Conservation (phyloP, 1,140 invertebrate genomes). For the Drosophila nigrodunni region DNA sequence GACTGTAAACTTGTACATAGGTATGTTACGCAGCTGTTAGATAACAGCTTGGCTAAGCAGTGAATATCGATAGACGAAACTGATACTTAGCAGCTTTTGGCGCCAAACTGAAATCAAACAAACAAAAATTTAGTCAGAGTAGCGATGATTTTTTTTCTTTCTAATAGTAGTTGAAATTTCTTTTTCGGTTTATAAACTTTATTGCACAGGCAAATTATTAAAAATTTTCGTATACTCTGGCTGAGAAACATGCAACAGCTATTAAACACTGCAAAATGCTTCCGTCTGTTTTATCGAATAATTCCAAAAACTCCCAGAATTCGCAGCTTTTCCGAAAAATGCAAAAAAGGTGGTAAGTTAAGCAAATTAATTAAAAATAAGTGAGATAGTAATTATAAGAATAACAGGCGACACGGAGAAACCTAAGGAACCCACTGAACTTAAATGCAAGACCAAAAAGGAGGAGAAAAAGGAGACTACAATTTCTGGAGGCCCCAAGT, state of each 20-base stretch:
- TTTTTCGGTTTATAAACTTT: neutral
- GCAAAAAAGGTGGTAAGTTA: constrained; percentile 6
- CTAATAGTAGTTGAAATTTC: neutral
- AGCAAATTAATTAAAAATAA: neutral
- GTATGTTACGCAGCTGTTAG: neutral
- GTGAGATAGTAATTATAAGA: neutral
- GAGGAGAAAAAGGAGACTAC: constrained; percentile 7
- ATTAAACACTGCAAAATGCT: constrained; percentile 1
- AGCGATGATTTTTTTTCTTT: constrained; percentile 1
- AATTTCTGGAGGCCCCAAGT: constrained; percentile 11
- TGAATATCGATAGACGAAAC: neutral
- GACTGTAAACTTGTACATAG: neutral
- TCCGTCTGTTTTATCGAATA: neutral
- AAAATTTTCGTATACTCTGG: constrained; percentile 12
- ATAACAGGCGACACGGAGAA: constrained; percentile 7
- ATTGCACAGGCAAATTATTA: neutral
- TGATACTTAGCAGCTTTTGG: neutral
- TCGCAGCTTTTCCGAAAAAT: constrained; percentile 19
- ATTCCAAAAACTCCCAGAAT: neutral
- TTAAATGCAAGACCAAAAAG: neutral
- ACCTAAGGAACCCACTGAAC: neutral
- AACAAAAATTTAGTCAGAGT: neutral
- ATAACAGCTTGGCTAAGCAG: neutral
- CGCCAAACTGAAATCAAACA: neutral
- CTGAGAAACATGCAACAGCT: constrained; percentile 29